Conservation (phyloP, 2,888 invertebrate species). For the Drosophila kanekoi region DNA sequence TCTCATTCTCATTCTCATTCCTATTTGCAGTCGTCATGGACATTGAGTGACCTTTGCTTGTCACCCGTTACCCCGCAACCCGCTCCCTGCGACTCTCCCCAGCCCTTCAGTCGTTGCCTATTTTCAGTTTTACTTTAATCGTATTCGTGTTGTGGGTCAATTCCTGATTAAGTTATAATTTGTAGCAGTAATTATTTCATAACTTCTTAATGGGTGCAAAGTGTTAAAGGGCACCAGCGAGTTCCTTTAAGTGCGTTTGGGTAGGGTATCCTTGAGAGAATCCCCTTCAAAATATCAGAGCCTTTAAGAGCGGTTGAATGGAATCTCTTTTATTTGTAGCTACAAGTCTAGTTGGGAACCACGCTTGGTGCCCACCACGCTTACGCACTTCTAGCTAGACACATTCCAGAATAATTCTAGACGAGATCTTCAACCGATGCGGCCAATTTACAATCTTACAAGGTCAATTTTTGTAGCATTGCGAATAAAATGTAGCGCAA, state of each 20-base stretch:
- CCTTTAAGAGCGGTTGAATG: too few relatives aligned
- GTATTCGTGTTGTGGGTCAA: constrained; percentile 68
- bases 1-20: not conserved
- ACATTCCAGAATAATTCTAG: constrained; percentile 12
- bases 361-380: too few relatives aligned
- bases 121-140: constrained; percentile 50
- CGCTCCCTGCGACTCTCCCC: not conserved
- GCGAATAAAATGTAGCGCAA: constrained; percentile 52
- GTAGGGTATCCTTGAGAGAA: not conserved
- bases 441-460: constrained; percentile 62
- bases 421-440: constrained; percentile 9
- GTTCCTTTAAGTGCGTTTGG: constrained; percentile 9
- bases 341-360: too few relatives aligned
- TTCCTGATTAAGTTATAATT: constrained; percentile 78
- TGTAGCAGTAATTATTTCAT: constrained; percentile 65
- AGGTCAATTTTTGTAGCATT: constrained; percentile 63
- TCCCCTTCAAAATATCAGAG: too few relatives aligned
- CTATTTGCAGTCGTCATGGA: constrained; percentile 59
- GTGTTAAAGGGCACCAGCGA: constrained; percentile 22
- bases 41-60: constrained; percentile 76
- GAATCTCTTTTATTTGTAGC: too few relatives aligned
- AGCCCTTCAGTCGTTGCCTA: not conserved
- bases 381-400: constrained; percentile 3
- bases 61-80: constrained; percentile 41
- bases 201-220: constrained; percentile 48